Conservation (phyloP, 2,113 vertebrate genomes). For the Phalacrocorax brasilianus region DNA sequence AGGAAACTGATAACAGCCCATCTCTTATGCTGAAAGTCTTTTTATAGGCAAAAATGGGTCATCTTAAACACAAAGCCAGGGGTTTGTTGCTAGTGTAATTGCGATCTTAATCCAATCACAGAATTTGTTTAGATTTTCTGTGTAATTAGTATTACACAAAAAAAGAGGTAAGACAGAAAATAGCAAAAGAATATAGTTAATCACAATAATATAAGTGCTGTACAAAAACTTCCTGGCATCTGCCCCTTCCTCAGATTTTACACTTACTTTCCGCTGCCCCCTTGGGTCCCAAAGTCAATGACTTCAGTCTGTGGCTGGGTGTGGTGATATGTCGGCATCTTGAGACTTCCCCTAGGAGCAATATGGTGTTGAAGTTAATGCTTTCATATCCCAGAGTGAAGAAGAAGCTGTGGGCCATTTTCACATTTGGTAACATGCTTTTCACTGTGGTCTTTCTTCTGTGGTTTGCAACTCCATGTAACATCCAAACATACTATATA, state of each 20-base stretch:
- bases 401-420: background rate
- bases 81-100: background rate
- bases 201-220: background rate
- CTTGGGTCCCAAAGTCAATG: background rate
- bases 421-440: background rate
- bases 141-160: background rate
- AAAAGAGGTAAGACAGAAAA: background rate
- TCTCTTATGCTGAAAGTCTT: background rate
- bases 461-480: rapidly evolving
- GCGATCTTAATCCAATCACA: background rate
- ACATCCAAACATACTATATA: background rate
- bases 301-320: background rate
- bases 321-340: background rate
- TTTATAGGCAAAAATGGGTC: background rate
- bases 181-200: background rate
- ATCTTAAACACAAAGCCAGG: background rate
- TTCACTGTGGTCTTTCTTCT: background rate
- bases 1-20: background rate
- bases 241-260: background rate
- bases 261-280: background rate
- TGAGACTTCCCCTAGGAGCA: background rate
- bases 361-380: background rate
- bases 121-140: background rate
- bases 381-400: background rate
- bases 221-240: background rate